Evolutionary conservation across 2,113 vertebrate species (phyloP).

Genomic region (Macrotis lagotis): DNA sequence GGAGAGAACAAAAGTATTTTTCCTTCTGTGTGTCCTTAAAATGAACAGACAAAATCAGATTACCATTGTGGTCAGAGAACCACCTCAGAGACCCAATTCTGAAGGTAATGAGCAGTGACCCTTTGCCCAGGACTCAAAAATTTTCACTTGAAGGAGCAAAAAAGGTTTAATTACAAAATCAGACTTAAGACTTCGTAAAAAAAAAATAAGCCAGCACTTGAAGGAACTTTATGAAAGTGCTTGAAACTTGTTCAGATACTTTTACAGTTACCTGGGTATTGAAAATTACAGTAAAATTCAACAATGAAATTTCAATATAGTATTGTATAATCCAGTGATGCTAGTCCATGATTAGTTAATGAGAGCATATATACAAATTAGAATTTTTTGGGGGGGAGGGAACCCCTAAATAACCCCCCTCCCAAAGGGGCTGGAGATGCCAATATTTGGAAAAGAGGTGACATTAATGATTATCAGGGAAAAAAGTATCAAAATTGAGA

Average conservation of each 20-base stretch:
- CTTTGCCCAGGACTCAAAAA: conserved; percentile 46
- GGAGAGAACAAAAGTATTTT: conserved; percentile 8
- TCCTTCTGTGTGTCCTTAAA: background rate
- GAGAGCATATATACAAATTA: conserved; percentile 78
- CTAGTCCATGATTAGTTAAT: conserved; percentile 78
- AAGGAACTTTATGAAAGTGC: conserved; percentile 84
- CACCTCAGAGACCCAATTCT: background rate
- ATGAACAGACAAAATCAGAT: background rate
- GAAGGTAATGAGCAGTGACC: conserved; percentile 5
- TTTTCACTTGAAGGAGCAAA: conserved; percentile 39
- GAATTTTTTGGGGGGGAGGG: conserved; percentile 66
- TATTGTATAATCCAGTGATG: conserved; percentile 83
- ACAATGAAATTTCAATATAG: conserved; percentile 80
- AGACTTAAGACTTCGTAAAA: conserved; percentile 5
- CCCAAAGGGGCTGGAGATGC: conserved; percentile 82
- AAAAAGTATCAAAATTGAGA: conserved; percentile 35
- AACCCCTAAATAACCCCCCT: conserved; percentile 23
- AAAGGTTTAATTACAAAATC: conserved; percentile 37
- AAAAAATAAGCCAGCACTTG: conserved; percentile 69
- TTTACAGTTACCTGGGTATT: conserved; percentile 84
- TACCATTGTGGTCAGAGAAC: conserved; percentile 7
- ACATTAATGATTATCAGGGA: conserved; percentile 49
- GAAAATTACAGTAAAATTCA: conserved; percentile 80
- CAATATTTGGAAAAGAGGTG: conserved; percentile 59
- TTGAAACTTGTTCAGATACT: conserved; percentile 80